These are phyloP conservation scores for Seriola quinqueradiata DNA, from an alignment of 2,113 vertebrate species.

Conservation along the genomic window DNA sequence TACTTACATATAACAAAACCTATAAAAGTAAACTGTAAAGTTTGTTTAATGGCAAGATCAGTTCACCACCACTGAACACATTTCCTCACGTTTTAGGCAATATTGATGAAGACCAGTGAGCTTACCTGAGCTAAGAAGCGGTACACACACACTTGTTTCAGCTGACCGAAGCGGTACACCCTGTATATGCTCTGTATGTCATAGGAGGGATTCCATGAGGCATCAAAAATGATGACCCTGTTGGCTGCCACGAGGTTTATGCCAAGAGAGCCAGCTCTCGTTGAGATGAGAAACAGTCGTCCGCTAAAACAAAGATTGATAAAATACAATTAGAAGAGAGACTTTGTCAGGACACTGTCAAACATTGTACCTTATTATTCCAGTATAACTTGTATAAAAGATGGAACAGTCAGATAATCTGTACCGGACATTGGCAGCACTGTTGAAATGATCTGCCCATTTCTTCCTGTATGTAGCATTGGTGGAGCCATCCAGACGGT, in stretches of 20 bases:
- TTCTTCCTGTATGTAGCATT: constrained; percentile 89
- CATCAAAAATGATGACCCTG: constrained; percentile 97
- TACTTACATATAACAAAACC: neutral
- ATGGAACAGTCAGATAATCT: neutral
- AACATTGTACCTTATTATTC: neutral
- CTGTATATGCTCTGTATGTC: constrained; percentile 99
- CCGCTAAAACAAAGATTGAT: constrained; percentile 82
- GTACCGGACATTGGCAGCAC: constrained; percentile 90
- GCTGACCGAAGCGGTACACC: constrained; percentile 97
- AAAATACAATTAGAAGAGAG: neutral
- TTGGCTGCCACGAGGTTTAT: constrained; percentile 97
- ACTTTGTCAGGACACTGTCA: neutral
- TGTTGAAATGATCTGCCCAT: constrained; percentile 94
- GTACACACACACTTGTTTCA: constrained; percentile 94
- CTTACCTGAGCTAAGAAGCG: constrained; percentile 96
- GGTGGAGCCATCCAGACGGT: constrained; percentile 93
- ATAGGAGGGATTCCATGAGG: constrained; percentile 97
- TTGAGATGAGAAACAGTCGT: constrained; percentile 97
- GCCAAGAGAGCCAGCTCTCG: constrained; percentile 95
- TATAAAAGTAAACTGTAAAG: neutral
- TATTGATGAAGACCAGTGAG: neutral
- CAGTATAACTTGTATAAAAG: neutral
- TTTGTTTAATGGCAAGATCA: neutral
- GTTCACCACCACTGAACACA: too few relatives aligned
- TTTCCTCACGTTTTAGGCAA: neutral